Evolutionary conservation across 2,113 vertebrate species (phyloP), one percentile per base, ranked within the genome.

Genomic region (Henicopernis longicauda): DNA sequence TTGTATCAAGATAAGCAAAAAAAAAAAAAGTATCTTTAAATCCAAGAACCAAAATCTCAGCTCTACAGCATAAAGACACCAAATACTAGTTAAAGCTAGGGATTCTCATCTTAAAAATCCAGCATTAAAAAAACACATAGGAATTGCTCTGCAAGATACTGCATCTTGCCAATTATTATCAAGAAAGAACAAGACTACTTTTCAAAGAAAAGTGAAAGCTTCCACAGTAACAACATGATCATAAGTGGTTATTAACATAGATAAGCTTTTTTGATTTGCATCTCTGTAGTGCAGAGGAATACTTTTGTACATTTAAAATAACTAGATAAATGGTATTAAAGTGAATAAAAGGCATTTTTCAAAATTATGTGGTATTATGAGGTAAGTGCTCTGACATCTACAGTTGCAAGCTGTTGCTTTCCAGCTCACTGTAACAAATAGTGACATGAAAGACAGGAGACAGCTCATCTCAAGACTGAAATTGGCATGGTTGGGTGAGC

Each of bases 161-260:
- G 73, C 63, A 62, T 27, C 79, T 79, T 94, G 49, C 55, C 81
- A 86, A 38, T 63, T 72, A 62, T 81, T 66, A 78, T 17, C 32
- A 91, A 61, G 80, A 55, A 89, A n/a, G 70, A 89, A 70, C 63
- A 93, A 91, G 81, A 93, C 54, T 61, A 47, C n/a, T 96, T 49
- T 67, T 55, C 74, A 74, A 58, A 81, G 82, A 58, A 74, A 90
- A 85, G 77, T 42, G 20, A 92, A 91, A 66, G 84, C 86, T 90
- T 78, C 97, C 89, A 96, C 86, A 83, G 93, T 78, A 95, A 95
- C 95, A 94, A 61, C 52, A 67, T 6, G n/a, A 85, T 38, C 8
- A 1, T 63, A 69, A 87, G 84, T 18, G 55, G 45, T 83, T 85
- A 70, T 22, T 54, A 76, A 74, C 61, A 86, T 11, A 93, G 82